Base-by-base conservation (phyloP, 2,888 invertebrate species). In the Caenorhabditis imperialis region DNA sequence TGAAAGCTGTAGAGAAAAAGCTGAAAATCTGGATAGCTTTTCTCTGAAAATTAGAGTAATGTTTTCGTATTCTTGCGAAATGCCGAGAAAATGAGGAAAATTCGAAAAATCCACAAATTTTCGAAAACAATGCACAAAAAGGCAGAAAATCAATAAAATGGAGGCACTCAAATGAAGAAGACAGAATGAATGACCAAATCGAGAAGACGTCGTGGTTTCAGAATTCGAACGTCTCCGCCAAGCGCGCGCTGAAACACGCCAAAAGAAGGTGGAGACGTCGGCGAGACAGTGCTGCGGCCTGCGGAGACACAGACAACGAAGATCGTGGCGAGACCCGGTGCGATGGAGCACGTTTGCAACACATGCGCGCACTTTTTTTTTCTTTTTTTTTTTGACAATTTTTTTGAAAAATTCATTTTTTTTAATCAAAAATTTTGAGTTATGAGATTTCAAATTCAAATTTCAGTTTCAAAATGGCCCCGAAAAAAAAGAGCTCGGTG, bases 251-350 rank as follows among this genome's bases (percentile, higher is more conserved):
- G 47, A 38, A 62, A 54, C 22, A n/a, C n/a, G 45, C 16, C 18
- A 12, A 23, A 53, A 45, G 20, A 35, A n/a, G 35, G 37, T 20
- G 42, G 62, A 33, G 22, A 5, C 14, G 7, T 6, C 7, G 12
- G 35, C 33, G 53, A 62, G 53, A 53, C 44, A 62, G 37, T 44
- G 42, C 1, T 18, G n/a, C n/a, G 7, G 8, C 14, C 8, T 23
- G 45, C 8, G 38, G 62, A 71, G 57, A 61, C 57, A 51, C 55
- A 61, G 70, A 62, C 25, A 23, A 18, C 12, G 12, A 20, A 6
- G 8, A n/a, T 51, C 71, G 71, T 27, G 10, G 51, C 72, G 63
- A 72, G 72, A 72, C 72, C 72, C 33, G 23, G 37, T 22, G 4
- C 55, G 20, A 10, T 60, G 16, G 72, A 65, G 72, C 72, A 48